Percentiles rank a stretch among this genome's conserved stretches.
Conservation (phyloP, 2,888 invertebrate species). For the Sceliomorpha sp. region DNA sequence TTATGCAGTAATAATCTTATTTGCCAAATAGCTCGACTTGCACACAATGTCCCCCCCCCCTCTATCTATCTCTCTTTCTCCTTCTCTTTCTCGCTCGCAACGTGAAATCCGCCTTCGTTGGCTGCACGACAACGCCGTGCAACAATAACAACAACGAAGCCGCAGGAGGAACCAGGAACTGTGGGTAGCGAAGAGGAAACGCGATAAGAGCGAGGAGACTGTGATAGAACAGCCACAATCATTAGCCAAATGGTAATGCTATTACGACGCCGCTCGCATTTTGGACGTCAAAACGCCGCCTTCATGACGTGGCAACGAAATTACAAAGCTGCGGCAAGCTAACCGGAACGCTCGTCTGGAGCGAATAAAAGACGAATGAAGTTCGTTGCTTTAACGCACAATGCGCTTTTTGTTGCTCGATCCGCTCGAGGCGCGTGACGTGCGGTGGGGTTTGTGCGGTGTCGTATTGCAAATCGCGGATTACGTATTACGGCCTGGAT, state of each 20-base stretch:
- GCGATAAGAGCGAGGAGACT: conserved; percentile 71
- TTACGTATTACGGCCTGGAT: too few relatives aligned
- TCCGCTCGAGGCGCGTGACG: too few relatives aligned
- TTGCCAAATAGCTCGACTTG: conserved; percentile 71
- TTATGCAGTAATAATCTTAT: conserved; percentile 77
- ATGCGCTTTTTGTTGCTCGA: too few relatives aligned
- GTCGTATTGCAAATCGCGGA: too few relatives aligned
- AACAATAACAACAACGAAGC: conserved; percentile 51
- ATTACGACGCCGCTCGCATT: conserved; percentile 55
- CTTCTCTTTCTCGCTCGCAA: conserved; percentile 50
- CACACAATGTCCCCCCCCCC: too few relatives aligned
- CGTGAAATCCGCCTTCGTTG: conserved; percentile 39
- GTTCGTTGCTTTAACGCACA: too few relatives aligned
- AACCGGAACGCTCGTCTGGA: too few relatives aligned
- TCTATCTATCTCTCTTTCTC: too few relatives aligned
- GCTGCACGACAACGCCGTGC: conserved; percentile 34
- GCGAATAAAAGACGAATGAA: too few relatives aligned
- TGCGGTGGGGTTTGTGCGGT: too few relatives aligned
- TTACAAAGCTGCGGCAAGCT: too few relatives aligned
- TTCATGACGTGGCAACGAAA: conserved; percentile 11
- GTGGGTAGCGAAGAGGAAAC: conserved; percentile 78
- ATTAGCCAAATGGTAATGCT: conserved; percentile 75
- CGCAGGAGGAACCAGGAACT: conserved; percentile 34
- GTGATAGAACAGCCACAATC: conserved; percentile 66
- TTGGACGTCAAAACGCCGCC: conserved; percentile 48